Evolutionary conservation across 2,888 invertebrate species (phyloP), one percentile per base, ranked within the genome.

Genomic region (Lampropteryx suffumata): DNA sequence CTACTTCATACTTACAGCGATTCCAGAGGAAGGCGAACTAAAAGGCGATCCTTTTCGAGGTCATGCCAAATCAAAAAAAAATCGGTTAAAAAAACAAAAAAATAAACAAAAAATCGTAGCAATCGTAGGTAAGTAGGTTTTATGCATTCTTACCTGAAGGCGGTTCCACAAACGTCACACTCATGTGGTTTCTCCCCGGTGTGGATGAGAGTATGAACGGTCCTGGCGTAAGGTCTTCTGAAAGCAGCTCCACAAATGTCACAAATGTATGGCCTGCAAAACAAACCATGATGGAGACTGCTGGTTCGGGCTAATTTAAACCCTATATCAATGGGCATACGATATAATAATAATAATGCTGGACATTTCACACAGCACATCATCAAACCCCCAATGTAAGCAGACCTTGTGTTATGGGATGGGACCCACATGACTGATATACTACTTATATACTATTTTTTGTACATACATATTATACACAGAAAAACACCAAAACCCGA

Each of bases 231-330:
- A 0, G 89, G 89, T 46, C 89, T 71, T 24, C 88, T 76, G 64
- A 90, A 90, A 8, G 89, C 87, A 0, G 90, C 90, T 0, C 88
- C 89, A 55, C 90, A 90, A 11, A 87, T 84, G n/a, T 86, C 86
- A 37, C 90, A 90, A 8, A 79, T 82, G 56, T 89, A 89, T 0
- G 90, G 89, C 58, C 90, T 90, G 70, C 12, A 41, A 13, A 26
- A 24, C 7, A 24, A 14, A 12, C 10, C 5, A 39, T 10, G 3
- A 10, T 14, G 12, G 12, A 12, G 10, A 26, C 13, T 35, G 11
- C 21, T 24, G 3, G n/a, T n/a, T n/a, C n/a, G n/a, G 7, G 4
- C 10, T 17, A 7, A 40, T 10, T 26, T 26, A 7, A 36, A 9
- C 17, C 11, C n/a, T 40, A 29, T 29, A 1, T 0, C 2, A 11